Percentiles rank a stretch among this genome's conserved stretches.
Evolutionary conservation across 2,888 invertebrate species (phyloP).

Genomic region (Subacronicta megacephala): DNA sequence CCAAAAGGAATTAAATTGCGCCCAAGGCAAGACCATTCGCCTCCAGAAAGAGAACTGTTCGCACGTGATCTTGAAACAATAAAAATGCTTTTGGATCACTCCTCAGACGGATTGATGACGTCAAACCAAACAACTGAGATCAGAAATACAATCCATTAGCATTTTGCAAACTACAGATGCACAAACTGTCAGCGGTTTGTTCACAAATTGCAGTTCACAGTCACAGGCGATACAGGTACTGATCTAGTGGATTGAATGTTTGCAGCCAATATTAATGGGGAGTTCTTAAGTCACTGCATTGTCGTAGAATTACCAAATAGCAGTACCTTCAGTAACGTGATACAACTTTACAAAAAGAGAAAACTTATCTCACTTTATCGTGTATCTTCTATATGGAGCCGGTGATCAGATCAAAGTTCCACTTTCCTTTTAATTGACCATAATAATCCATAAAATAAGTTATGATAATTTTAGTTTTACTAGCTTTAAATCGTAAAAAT

Average conservation of each 20-base stretch:
- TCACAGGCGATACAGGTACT: conserved; percentile 20
- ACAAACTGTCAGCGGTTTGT: conserved; percentile 6
- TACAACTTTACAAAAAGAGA: too few species aligned
- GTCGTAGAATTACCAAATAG: too few species aligned
- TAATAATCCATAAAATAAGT: too few species aligned
- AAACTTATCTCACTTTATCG: too few species aligned
- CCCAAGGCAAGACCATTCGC: too few species aligned
- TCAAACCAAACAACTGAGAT: conserved; percentile 27
- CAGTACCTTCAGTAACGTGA: too few species aligned
- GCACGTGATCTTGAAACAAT: conserved; percentile 18
- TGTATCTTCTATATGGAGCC: too few species aligned
- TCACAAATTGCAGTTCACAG: conserved; percentile 33
- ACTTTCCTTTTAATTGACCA: too few species aligned
- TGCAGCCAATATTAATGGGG: conserved; percentile 17
- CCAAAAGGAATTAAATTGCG: too few species aligned
- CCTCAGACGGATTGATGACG: conserved; percentile 27
- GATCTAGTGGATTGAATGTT: conserved; percentile 1
- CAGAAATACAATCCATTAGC: conserved; percentile 43
- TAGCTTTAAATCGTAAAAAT: too few species aligned
- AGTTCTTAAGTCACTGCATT: neutral
- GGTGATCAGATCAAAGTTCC: too few species aligned
- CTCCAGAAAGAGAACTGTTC: neutral
- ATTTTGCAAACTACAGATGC: conserved; percentile 22
- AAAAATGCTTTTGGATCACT: conserved; percentile 19
- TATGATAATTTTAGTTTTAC: too few species aligned